A percentile compares a stretch with the other conserved stretches of the same genome.
Evolutionary conservation across 2,113 vertebrate genomes (phyloP).

Genomic region (Smithornis capensis): DNA sequence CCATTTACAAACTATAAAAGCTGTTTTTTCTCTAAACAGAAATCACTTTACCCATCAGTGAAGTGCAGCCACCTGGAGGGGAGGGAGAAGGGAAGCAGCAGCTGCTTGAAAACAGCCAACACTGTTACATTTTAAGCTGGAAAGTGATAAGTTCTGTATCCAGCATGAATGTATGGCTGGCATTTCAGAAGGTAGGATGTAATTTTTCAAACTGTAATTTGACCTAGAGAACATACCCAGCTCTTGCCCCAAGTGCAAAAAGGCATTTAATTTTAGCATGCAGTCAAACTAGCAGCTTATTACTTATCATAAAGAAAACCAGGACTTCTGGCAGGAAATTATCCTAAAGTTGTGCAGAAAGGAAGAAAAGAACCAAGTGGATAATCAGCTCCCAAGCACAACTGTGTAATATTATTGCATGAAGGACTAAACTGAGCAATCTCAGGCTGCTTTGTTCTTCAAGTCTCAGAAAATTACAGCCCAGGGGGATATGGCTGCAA

Average conservation of each 20-base stretch:
- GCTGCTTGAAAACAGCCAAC: not conserved
- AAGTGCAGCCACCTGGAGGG: constrained; percentile 48
- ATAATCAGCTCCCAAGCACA: constrained; percentile 11
- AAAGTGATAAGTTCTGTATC: not conserved
- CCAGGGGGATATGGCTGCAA: not conserved
- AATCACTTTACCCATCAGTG: constrained; percentile 51
- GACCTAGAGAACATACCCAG: not conserved
- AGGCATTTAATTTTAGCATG: constrained; percentile 19
- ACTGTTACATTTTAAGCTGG: constrained; percentile 6
- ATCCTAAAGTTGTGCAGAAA: not conserved
- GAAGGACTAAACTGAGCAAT: not conserved
- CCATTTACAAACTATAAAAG: constrained; percentile 61
- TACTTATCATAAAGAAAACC: constrained; percentile 30
- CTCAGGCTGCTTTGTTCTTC: constrained; percentile 1
- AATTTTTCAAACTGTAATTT: constrained; percentile 45
- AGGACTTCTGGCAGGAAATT: constrained; percentile 32
- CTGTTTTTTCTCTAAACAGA: constrained; percentile 61
- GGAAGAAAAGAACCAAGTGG: constrained; percentile 4
- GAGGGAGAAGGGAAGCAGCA: not conserved
- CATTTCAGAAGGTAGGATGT: constrained; percentile 24
- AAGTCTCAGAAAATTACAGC: not conserved
- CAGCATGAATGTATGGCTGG: not conserved
- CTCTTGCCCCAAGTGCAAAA: constrained; percentile 7
- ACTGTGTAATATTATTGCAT: not conserved
- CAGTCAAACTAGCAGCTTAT: not conserved